phyloP scores from a whole-genome alignment of 2,797 vertebrate species.

The Cichlasoma orientale region DNA sequence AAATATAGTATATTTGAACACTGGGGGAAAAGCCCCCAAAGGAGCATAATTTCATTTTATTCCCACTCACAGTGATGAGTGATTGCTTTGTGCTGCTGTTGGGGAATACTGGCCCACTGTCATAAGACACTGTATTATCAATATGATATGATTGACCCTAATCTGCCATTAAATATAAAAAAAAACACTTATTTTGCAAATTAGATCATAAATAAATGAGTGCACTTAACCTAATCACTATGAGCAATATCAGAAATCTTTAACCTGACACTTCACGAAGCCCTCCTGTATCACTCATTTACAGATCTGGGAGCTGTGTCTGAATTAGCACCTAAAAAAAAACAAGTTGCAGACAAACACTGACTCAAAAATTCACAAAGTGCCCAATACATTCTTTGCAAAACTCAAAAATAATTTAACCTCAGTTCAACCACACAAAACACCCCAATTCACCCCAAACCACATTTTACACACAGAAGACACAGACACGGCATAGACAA shows the following conservation, averaged over 20 bases:
- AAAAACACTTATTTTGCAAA: not conserved
- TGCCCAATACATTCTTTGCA: constrained; percentile 35
- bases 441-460: not conserved
- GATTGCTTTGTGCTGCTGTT: constrained; percentile 15
- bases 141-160: not conserved
- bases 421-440: not conserved
- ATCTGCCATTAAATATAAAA: not conserved
- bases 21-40: not conserved
- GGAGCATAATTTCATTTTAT: not conserved
- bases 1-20: not conserved
- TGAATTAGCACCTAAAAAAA: constrained; percentile 5
- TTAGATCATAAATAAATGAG: constrained; percentile 22
- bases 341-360: not conserved
- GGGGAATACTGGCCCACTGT: not conserved
- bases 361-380: constrained; percentile 1
- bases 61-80: not conserved
- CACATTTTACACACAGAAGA: constrained; percentile 14
- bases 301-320: not conserved
- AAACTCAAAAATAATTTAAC: not conserved
- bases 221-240: constrained; percentile 15
- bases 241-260: not conserved
- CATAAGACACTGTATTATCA: constrained; percentile 6
- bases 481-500: constrained; percentile 21
- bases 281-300: not conserved
- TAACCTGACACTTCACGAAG: not conserved